Conservation (phyloP, 2,888 invertebrate genomes). For the Agrotis puta region DNA sequence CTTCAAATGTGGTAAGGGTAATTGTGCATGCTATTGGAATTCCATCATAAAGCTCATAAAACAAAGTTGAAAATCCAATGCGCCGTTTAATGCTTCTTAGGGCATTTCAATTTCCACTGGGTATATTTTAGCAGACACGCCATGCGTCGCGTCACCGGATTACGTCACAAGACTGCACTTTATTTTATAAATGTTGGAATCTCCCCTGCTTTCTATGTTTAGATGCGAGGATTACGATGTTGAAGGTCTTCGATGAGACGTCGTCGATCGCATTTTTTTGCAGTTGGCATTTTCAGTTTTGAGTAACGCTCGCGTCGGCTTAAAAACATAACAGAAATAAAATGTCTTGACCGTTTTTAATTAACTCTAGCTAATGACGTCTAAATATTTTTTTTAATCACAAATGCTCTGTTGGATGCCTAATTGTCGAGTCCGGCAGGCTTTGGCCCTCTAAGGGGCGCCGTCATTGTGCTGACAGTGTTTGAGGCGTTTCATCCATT, state of each 20-base stretch:
- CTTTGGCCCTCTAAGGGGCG: too few relatives aligned
- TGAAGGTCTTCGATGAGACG: constrained; percentile 28
- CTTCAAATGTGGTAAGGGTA: background rate
- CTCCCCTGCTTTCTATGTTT: constrained; percentile 46
- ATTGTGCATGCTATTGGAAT: background rate
- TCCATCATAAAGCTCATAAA: background rate
- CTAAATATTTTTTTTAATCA: too few relatives aligned
- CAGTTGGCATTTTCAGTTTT: background rate
- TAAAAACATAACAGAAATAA: background rate
- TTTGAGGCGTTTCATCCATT: background rate
- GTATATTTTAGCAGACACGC: constrained; percentile 72
- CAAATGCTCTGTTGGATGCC: too few relatives aligned
- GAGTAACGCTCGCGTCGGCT: too few relatives aligned
- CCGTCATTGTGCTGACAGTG: too few relatives aligned
- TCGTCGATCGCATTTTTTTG: constrained; percentile 14
- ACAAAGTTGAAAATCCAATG: constrained; percentile 1
- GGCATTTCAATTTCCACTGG: background rate
- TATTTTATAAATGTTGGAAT: constrained; percentile 50
- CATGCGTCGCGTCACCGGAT: constrained; percentile 60
- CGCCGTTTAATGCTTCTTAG: background rate
- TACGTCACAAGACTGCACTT: constrained; percentile 66
- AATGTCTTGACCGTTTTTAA: too few relatives aligned
- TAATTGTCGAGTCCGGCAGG: too few relatives aligned
- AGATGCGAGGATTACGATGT: constrained; percentile 40
- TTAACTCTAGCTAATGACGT: too few relatives aligned